These are phyloP conservation scores for Asteroscopus sphinx DNA, from an alignment of 2,888 invertebrate species.

Conservation along the genomic window DNA sequence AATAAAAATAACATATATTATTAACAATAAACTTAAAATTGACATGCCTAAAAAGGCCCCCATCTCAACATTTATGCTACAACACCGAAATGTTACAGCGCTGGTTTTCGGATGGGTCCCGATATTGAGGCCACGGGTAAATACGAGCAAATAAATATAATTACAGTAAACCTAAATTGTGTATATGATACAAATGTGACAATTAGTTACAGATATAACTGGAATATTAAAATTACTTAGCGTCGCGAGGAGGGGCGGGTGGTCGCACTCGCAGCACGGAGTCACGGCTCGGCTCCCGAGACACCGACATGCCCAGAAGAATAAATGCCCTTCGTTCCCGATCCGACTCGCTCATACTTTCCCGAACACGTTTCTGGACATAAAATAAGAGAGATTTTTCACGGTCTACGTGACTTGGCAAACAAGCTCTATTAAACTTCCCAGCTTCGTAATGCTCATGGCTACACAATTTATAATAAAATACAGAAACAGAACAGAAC, in stretches of 20 bases:
- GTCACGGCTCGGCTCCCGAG: constrained; percentile 82
- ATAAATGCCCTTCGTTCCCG: constrained; percentile 83
- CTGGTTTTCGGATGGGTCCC: too few species aligned
- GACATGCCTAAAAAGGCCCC: too few species aligned
- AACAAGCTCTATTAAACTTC: constrained; percentile 51
- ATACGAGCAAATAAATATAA: too few species aligned
- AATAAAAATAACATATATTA: too few species aligned
- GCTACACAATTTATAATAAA: constrained; percentile 50
- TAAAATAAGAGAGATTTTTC: constrained; percentile 59
- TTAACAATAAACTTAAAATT: too few species aligned
- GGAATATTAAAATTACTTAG: constrained; percentile 67
- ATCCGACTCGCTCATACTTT: constrained; percentile 79
- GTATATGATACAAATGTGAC: too few species aligned
- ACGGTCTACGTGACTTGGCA: constrained; percentile 61
- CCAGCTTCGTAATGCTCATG: constrained; percentile 38
- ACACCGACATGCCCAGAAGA: constrained; percentile 80
- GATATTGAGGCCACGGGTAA: too few species aligned
- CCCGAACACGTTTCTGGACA: constrained; percentile 78
- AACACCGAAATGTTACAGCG: too few species aligned
- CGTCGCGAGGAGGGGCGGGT: constrained; percentile 77
- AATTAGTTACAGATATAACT: constrained; percentile 1
- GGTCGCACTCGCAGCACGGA: constrained; percentile 80
- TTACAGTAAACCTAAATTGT: too few species aligned
- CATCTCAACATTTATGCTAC: too few species aligned
- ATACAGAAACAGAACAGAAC: constrained; percentile 40